Base-by-base conservation (phyloP, 2,113 vertebrate genomes). In the Petromus typicus region DNA sequence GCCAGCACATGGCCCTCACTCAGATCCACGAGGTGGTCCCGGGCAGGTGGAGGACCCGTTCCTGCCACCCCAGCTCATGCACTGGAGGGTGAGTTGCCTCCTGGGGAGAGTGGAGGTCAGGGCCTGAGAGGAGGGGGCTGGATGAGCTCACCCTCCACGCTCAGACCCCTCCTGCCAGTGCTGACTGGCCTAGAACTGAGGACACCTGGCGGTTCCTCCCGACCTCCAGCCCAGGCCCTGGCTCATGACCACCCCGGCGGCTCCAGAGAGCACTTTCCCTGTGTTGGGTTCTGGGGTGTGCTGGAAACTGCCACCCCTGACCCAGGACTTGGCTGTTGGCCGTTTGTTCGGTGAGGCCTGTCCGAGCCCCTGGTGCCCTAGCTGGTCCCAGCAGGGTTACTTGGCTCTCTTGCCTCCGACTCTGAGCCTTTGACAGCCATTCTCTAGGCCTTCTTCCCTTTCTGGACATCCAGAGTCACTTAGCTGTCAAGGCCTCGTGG, bases 1-100 rank as follows among this genome's bases (percentile, higher is more conserved):
- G 34, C 57, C 43, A 25, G 7, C 0, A 0, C 16, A 0, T 11
- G 1, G 12, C 23, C 66, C 18, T 30, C 0, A 7, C 45, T 17
- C 17, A 12, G 3, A 45, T 84, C 67, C 37, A 2, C 16, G 34
- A 78, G 23, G 43, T 17, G 23, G 40, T 40, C 66, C 40, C 20
- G 51, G 37, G 61, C 69, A 79, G 57, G 40, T 34, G 20, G 18
- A 43, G 64, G 45, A 48, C 88, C 45, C 1, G 34, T n/a, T 0
- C 2, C 37, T 37, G 51, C 66, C 48, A 54, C 61, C 66, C 37
- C 3, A 6, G 69, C 61, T 1, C 16, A 17, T 8, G 6, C 27
- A 22, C 48, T 18, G 34, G 45, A 48, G 67, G n/a, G 11, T 11
- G 14, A 3, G 81, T 56, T 40, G 37, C 61, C 66, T 13, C 40